Base-by-base conservation (phyloP, 1,140 invertebrate genomes). In the Teleogryllus occipitalis region DNA sequence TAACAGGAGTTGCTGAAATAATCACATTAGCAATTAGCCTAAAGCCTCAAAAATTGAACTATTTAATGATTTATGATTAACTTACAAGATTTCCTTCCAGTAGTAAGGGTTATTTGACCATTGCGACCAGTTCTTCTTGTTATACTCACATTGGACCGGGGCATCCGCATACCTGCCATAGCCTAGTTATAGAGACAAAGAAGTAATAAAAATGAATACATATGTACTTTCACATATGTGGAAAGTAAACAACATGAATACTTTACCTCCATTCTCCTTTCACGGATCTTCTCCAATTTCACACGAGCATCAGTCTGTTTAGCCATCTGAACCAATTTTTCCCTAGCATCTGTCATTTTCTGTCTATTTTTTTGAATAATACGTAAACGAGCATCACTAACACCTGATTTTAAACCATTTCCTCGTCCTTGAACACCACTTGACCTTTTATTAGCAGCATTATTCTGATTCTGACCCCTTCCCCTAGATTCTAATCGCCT, bases 301-400 rank as follows among this genome's bases (percentile, higher is more conserved):
- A 89, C 86, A 74, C 92, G 86, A 0, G 91, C 91, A 85, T 93
- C 92, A 27, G 85, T 89, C 81, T 90, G 90, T 82, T 91, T 90
- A 5, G 90, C 90, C 78, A 90, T 89, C 85, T 91, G 88, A 10
- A 89, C 89, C n/a, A 93, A 85, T 80, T 92, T 90, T 77, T 93
- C 92, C 76, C 92, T 85, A 7, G 92, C 92, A 87, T 93, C 92
- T 0, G 86, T 87, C 7, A 93, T 87, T 75, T 89, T 90, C 21
- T 88, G 87, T 76, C 91, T 87, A 82, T 92, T 92, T 82, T 92
- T 92, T 80, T 91, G 88, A 80, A 92, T 90, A 75, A 93, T 91
- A 85, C 90, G 92, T 73, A 91, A 88, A 4, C 93, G 85, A 18
- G 92, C 93, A 87, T 94, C 93, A 8, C 86, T 88, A 77, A 90